These are phyloP conservation scores for Laticauda laticaudata DNA, from an alignment of 2,113 vertebrate genomes.

Conservation along the genomic window DNA sequence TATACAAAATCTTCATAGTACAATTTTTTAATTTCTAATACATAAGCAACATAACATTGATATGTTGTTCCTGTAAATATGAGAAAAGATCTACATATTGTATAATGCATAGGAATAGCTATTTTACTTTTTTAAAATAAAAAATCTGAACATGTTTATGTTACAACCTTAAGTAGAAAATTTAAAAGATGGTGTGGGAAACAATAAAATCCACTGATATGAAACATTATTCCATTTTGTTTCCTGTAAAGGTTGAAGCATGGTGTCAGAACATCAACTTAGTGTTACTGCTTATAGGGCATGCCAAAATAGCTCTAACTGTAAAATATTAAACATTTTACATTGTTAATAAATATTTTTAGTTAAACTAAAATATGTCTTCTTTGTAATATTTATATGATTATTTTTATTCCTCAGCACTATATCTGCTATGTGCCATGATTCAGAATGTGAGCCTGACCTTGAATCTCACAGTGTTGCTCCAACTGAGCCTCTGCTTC, in stretches of 20 bases:
- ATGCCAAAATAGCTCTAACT: constrained; percentile 80
- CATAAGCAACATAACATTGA: constrained; percentile 50
- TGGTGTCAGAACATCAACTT: constrained; percentile 78
- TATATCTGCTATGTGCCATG: not conserved
- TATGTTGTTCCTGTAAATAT: constrained; percentile 74
- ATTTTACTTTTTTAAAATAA: constrained; percentile 59
- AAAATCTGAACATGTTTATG: constrained; percentile 50
- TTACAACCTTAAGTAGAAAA: constrained; percentile 66
- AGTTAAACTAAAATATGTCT: constrained; percentile 73
- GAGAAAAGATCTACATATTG: constrained; percentile 57
- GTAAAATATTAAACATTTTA: constrained; percentile 84
- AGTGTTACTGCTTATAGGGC: constrained; percentile 79
- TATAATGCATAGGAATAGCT: constrained; percentile 67
- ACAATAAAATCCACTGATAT: constrained; percentile 64
- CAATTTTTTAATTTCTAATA: constrained; percentile 65
- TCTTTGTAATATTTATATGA: constrained; percentile 59
- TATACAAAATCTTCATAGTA: constrained; percentile 63
- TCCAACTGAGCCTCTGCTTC: not conserved
- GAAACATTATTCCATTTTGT: constrained; percentile 68
- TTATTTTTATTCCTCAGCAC: constrained; percentile 32
- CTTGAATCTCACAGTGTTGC: not conserved
- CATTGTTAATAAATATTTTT: constrained; percentile 93
- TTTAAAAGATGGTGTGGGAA: constrained; percentile 64
- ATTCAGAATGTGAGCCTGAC: not conserved
- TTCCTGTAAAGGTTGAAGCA: constrained; percentile 75